Conservation (phyloP, 30 jellyfish, hydroid and myxozoan genomes). For the Rhopilema esculentum region DNA sequence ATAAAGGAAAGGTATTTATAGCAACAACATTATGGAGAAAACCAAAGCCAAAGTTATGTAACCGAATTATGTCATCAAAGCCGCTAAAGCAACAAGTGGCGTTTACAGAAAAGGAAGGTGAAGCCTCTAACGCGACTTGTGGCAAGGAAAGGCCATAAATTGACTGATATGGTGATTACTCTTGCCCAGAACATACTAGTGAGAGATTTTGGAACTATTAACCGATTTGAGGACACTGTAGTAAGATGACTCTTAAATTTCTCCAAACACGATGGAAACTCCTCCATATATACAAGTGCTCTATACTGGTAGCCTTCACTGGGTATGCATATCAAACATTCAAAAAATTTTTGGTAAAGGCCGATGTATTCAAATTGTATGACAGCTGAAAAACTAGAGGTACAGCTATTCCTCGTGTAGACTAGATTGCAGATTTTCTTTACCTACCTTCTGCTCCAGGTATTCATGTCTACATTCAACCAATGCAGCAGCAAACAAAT, state of each 20-base stretch:
- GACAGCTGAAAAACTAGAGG: not conserved
- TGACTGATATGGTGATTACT: conserved; percentile 6
- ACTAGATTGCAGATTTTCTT: conserved; percentile 32
- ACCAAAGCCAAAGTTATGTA: no score
- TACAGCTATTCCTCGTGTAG: conserved; percentile 8
- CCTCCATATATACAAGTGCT: not conserved
- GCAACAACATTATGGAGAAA: no score
- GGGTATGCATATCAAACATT: not conserved
- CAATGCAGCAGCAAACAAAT: conserved; percentile 52
- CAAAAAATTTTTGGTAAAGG: not conserved
- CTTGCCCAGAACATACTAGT: not conserved
- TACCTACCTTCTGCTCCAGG: conserved; percentile 35
- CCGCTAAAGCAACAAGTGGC: not conserved
- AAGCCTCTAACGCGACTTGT: conserved; percentile 14
- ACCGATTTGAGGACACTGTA: not conserved
- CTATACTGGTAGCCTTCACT: not conserved
- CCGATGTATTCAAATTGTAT: not conserved
- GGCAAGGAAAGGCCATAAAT: not conserved
- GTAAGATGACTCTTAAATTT: not conserved
- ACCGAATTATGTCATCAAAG: no score
- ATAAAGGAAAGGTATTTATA: no score
- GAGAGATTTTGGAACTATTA: not conserved
- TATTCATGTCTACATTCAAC: conserved; percentile 28
- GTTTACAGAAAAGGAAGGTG: conserved; percentile 8
- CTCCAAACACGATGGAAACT: not conserved